Conservation (phyloP, 1,140 invertebrate genomes). For the Penaeus vannamei region DNA sequence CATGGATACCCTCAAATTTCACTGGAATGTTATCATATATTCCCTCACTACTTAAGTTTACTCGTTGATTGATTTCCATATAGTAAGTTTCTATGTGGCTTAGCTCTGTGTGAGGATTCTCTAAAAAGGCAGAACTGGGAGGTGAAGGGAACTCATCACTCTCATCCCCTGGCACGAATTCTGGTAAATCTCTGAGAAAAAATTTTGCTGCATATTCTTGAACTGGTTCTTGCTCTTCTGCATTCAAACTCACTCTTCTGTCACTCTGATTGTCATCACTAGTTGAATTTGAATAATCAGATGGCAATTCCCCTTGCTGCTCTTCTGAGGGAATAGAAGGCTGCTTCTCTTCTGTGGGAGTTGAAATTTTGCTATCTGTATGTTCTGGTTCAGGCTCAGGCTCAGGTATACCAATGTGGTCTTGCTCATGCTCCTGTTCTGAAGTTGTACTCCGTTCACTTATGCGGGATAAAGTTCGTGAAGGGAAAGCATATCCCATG, state of each 20-base stretch:
- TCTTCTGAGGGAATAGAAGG: slow-evolving; percentile 61
- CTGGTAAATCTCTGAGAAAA: slow-evolving; percentile 74
- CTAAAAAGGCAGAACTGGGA: slow-evolving; percentile 66
- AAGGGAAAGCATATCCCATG: slow-evolving; percentile 75
- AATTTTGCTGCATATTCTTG: slow-evolving; percentile 69
- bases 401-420: slow-evolving; percentile 65
- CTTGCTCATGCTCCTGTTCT: slow-evolving; percentile 77
- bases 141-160: slow-evolving; percentile 68
- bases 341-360: slow-evolving; percentile 65
- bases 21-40: slow-evolving; percentile 68
- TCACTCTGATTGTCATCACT: slow-evolving; percentile 80
- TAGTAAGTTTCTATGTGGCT: slow-evolving; percentile 89
- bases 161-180: slow-evolving; percentile 72
- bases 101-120: slow-evolving; percentile 74
- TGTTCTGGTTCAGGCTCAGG: slow-evolving; percentile 58
- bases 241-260: slow-evolving; percentile 34
- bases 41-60: slow-evolving; percentile 59
- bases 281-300: slow-evolving; percentile 66
- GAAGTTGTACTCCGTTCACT: slow-evolving; percentile 90
- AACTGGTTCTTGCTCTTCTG: slow-evolving; percentile 54
- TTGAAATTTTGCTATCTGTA: slow-evolving; percentile 67
- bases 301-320: slow-evolving; percentile 65
- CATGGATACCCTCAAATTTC: slow-evolving; percentile 68
- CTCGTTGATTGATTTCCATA: slow-evolving; percentile 79
- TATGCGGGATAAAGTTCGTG: slow-evolving; percentile 86